These are phyloP conservation scores for Mythimna loreyi DNA, from an alignment of 2,888 invertebrate species.

Conservation along the genomic window DNA sequence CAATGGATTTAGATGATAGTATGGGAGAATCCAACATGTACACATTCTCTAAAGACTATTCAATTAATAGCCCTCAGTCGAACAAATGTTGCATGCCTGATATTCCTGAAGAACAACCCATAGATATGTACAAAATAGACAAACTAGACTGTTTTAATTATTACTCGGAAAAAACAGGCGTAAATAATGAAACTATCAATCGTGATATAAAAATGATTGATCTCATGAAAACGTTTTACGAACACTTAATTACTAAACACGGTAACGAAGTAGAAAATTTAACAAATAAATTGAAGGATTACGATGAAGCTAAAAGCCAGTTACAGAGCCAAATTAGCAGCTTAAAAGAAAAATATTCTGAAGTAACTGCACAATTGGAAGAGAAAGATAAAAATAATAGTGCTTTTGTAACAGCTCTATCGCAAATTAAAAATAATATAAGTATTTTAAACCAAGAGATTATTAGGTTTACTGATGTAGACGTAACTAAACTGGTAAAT, in stretches of 20 bases:
- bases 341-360: constrained; percentile 66
- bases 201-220: constrained; percentile 79
- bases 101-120: constrained; percentile 72
- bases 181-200: constrained; percentile 69
- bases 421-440: constrained; percentile 72
- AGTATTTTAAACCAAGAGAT: constrained; percentile 64
- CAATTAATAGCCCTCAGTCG: constrained; percentile 59
- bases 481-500: constrained; percentile 61
- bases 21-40: constrained; percentile 74
- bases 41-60: constrained; percentile 67
- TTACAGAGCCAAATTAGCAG: constrained; percentile 71
- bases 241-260: constrained; percentile 76
- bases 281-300: constrained; percentile 79
- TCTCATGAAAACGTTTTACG: constrained; percentile 82
- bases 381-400: constrained; percentile 70
- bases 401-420: constrained; percentile 67
- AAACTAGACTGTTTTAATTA: constrained; percentile 81
- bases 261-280: constrained; percentile 82
- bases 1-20: constrained; percentile 83
- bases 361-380: constrained; percentile 70
- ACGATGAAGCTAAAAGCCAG: constrained; percentile 73
- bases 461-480: constrained; percentile 41
- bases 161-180: constrained; percentile 77
- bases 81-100: constrained; percentile 70
- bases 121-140: constrained; percentile 77